Evolutionary conservation across 2,888 invertebrate species (phyloP).

Genomic region (Callimorpha dominula): DNA sequence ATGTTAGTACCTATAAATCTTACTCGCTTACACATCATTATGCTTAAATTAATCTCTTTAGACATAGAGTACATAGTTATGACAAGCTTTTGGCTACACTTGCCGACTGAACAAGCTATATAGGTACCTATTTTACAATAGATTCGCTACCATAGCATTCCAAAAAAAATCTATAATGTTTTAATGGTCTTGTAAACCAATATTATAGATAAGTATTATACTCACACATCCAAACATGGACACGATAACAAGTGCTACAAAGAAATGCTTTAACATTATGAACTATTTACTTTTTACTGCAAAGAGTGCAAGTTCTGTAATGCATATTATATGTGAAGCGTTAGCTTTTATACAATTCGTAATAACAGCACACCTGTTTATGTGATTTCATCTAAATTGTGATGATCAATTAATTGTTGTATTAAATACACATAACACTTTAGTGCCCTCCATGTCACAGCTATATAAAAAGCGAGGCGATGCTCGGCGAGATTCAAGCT

Average conservation of each 20-base stretch:
- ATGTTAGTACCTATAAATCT: too few species aligned
- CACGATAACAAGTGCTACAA: slow-evolving; percentile 47
- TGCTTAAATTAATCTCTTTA: too few species aligned
- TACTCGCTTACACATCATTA: too few species aligned
- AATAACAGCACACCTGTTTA: slow-evolving; percentile 13
- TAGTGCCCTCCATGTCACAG: background rate
- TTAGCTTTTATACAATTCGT: slow-evolving; percentile 16
- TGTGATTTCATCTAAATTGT: slow-evolving; percentile 41
- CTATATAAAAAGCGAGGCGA: slow-evolving; percentile 1
- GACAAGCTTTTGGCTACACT: too few species aligned
- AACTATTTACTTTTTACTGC: slow-evolving; percentile 4
- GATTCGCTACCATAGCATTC: too few species aligned
- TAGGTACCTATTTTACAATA: too few species aligned
- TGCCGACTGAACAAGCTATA: too few species aligned
- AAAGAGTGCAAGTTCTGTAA: slow-evolving; percentile 4
- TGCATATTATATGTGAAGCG: background rate
- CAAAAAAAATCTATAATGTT: too few species aligned
- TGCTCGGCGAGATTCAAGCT: background rate
- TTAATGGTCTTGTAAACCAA: too few species aligned
- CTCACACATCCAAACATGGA: slow-evolving; percentile 57
- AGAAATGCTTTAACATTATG: slow-evolving; percentile 51
- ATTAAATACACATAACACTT: slow-evolving; percentile 25
- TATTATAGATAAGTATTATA: slow-evolving; percentile 8
- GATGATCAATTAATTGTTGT: slow-evolving; percentile 50
- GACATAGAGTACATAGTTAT: too few species aligned